A percentile compares a stretch with the other conserved stretches of the same genome.
Evolutionary conservation across 2,113 vertebrate species (phyloP).

Genomic region (Misgurnus mizolepis): DNA sequence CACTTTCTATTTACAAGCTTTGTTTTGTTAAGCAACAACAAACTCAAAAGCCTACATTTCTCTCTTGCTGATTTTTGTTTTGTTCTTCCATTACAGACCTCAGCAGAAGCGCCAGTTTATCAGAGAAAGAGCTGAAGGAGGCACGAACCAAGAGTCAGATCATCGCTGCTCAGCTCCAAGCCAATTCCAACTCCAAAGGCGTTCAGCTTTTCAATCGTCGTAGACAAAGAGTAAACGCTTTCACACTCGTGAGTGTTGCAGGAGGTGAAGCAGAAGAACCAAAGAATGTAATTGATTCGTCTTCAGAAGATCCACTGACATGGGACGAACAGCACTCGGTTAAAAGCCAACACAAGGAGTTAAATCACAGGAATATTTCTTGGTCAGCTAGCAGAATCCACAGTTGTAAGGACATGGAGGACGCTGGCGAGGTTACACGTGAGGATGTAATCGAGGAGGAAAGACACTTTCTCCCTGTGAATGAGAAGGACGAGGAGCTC

Average conservation of each 20-base stretch:
- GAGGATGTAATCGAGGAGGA: conserved; percentile 61
- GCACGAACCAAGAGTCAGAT: conserved; percentile 84
- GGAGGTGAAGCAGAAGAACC: conserved; percentile 46
- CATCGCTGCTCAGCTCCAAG: conserved; percentile 89
- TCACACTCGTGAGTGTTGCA: conserved; percentile 75
- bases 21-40: neutral
- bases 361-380: conserved; percentile 60
- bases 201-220: conserved; percentile 93
- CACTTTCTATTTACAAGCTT: conserved; percentile 54
- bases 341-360: conserved; percentile 64
- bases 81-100: conserved; percentile 71
- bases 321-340: conserved; percentile 66
- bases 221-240: conserved; percentile 85
- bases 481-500: conserved; percentile 67
- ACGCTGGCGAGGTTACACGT: conserved; percentile 61
- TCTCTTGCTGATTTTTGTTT: conserved; percentile 37
- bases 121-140: conserved; percentile 91
- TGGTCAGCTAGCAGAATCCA: conserved; percentile 46
- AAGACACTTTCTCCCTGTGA: conserved; percentile 76
- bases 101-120: conserved; percentile 83
- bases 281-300: conserved; percentile 56
- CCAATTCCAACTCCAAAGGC: conserved; percentile 85
- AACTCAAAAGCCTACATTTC: too few relatives aligned
- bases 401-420: conserved; percentile 71
- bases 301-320: conserved; percentile 61